Conservation (phyloP, 2,888 invertebrate species). For the Periphyllus acericola region DNA sequence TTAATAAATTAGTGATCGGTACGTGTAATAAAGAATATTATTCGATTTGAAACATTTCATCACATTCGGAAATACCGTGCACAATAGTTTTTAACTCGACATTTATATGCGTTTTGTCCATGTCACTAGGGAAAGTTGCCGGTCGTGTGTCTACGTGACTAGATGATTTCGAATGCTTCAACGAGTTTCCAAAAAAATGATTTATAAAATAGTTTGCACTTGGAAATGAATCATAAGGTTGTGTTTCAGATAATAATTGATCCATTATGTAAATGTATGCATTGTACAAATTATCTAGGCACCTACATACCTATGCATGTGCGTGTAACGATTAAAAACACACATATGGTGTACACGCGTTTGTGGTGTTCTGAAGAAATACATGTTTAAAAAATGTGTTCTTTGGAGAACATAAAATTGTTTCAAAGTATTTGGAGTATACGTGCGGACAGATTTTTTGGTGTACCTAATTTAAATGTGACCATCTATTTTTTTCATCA, state of each 20-base stretch:
- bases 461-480: not conserved
- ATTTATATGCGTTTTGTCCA: constrained; percentile 10
- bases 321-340: not conserved
- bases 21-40: not conserved
- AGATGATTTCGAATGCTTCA: constrained; percentile 26
- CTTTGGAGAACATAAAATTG: not conserved
- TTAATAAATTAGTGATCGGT: not conserved
- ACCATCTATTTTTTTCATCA: too few species aligned
- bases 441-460: not conserved
- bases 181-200: constrained; percentile 26
- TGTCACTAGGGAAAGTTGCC: constrained; percentile 52
- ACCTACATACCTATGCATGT: too few species aligned
- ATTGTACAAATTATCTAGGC: not conserved
- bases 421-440: not conserved
- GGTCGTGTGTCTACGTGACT: constrained; percentile 32
- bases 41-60: constrained; percentile 5
- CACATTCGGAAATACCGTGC: not conserved
- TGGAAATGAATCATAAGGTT: not conserved
- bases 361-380: too few species aligned
- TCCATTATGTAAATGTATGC: not conserved
- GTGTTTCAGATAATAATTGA: not conserved
- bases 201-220: not conserved
- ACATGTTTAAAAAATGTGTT: not conserved
- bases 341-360: too few species aligned
- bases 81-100: constrained; percentile 35